These are phyloP conservation scores for Sebastes variabilis DNA, from an alignment of 2,797 vertebrate species.

Conservation along the genomic window DNA sequence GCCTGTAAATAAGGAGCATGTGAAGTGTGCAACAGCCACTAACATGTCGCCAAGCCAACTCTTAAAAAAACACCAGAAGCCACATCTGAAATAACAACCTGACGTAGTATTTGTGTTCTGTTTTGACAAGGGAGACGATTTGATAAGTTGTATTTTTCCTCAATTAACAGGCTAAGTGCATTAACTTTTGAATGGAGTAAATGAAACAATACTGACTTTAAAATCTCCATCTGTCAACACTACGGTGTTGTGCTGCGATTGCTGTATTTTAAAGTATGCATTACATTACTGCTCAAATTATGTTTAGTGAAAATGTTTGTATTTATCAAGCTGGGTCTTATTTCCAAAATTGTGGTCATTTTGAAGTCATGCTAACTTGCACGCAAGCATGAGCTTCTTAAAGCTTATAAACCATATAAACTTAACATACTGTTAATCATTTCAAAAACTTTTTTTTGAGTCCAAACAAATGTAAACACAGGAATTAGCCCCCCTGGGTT, in stretches of 20 bases:
- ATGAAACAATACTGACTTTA: neutral
- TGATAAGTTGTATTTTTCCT: neutral
- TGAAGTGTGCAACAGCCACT: constrained; percentile 28
- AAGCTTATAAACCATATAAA: too few species aligned
- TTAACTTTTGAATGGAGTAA: neutral
- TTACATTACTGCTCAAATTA: too few species aligned
- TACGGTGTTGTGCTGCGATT: neutral
- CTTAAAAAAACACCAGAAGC: constrained; percentile 19
- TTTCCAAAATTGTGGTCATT: neutral
- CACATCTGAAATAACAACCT: constrained; percentile 7
- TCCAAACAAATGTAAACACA: too few species aligned
- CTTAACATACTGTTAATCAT: neutral
- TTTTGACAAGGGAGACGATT: neutral
- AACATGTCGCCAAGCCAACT: constrained; percentile 22
- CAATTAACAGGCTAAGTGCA: neutral
- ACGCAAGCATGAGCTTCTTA: neutral
- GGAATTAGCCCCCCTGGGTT: too few species aligned
- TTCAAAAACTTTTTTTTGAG: neutral
- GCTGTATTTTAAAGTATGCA: too few species aligned
- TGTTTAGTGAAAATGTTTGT: too few species aligned
- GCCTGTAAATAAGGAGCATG: constrained; percentile 50
- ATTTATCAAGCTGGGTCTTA: neutral
- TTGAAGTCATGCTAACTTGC: neutral
- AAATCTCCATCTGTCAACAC: neutral
- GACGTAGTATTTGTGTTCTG: neutral